Evolutionary conservation across 1,140 invertebrate genomes (phyloP), one percentile per base, ranked within the genome.

Genomic region (Schmidtea mediterranea): DNA sequence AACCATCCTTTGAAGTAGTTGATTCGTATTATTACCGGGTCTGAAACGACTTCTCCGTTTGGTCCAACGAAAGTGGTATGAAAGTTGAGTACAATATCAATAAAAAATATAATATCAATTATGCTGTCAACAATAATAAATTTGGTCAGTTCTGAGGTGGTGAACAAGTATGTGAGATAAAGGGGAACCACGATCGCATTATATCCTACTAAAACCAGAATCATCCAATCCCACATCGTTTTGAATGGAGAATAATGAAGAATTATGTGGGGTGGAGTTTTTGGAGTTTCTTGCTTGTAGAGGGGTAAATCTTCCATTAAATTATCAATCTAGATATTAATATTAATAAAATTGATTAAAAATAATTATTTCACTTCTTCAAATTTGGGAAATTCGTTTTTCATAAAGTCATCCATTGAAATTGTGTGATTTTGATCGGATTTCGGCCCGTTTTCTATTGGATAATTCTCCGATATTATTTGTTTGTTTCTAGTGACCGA

Each of bases 1-100:
- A 98, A 98, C 92, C 92, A 98, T 52, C 83, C 92, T 65, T 89
- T 90, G 53, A 97, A 74, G 69, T 98, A 98, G 71, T 97, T 97
- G 78, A 86, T 86, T 55, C 84, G 72, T 58, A 62, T 62, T 19
- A 62, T 57, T 52, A 58, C 58, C 2, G 60, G 57, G 51, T 62
- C 61, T 1, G 59, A 62, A 38, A 60, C 58, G 1, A 70, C 64
- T 54, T 95, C 87, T 36, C 89, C 89, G 50, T 83, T 84, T 13
- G 87, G 80, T 26, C 90, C 89, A 54, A 98, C 92, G 70, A 95
- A 97, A 49, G 92, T 98, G 51, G 92, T 98, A 70, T 98, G 90
- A 72, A 98, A 98, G 72, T 98, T 98, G 60, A 98, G 77, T 59
- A 98, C 82, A 67, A 98, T 98, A 71, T 98, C 92, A 66, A 97